These are phyloP conservation scores for Netelia virgata DNA, from an alignment of 2,888 invertebrate species.

Conservation along the genomic window DNA sequence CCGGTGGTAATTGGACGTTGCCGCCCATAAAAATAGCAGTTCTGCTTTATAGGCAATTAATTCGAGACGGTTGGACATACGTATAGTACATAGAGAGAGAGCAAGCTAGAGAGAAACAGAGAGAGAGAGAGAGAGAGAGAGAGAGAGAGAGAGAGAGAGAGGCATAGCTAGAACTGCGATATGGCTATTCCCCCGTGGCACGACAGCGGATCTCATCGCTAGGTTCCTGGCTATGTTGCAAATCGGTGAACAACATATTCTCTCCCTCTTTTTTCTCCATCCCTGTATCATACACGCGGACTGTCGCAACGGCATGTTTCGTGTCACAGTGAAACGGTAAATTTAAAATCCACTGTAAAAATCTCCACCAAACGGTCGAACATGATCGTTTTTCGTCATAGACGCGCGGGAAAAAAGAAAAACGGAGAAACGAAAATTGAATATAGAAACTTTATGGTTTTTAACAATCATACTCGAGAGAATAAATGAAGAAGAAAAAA, in stretches of 20 bases:
- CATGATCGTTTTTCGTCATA: constrained; percentile 9
- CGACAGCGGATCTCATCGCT: constrained; percentile 60
- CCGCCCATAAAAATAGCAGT: constrained; percentile 82
- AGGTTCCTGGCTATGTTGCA: constrained; percentile 45
- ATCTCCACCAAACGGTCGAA: constrained; percentile 23
- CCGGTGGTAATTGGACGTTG: constrained; percentile 80
- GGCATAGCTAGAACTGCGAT: constrained; percentile 18
- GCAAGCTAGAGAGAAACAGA: too few species aligned
- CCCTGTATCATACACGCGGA: background rate
- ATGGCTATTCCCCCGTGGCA: constrained; percentile 43
- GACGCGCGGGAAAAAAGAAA: background rate
- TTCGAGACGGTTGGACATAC: constrained; percentile 75
- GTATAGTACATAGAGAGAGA: constrained; percentile 28
- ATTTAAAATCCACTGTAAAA: constrained; percentile 45
- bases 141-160: constrained; percentile 8
- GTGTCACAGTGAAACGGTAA: constrained; percentile 41
- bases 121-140: constrained; percentile 13
- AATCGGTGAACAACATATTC: constrained; percentile 48
- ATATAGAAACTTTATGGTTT: background rate
- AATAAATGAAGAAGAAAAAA: constrained; percentile 11
- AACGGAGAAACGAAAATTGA: background rate
- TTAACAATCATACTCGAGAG: background rate
- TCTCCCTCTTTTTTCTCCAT: constrained; percentile 15
- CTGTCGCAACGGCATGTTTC: constrained; percentile 37
- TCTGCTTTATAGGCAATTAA: constrained; percentile 83